phyloP scores from a whole-genome alignment of 2,888 invertebrate species.

The Xanthostigma xanthostigma region DNA sequence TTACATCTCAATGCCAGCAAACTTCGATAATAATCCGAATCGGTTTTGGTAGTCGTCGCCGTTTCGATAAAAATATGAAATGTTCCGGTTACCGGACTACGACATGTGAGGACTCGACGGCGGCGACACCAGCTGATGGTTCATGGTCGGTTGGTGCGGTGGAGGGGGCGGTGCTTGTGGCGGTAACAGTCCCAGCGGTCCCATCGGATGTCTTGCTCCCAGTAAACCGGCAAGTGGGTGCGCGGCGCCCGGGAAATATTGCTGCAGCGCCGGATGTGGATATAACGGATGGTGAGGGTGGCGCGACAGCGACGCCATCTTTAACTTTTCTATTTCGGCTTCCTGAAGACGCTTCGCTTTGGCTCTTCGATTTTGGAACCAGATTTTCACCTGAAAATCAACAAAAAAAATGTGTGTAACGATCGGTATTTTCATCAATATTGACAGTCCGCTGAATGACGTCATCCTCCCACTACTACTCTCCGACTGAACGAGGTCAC shows the following conservation, averaged over 20 bases:
- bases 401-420: slow-evolving; percentile 18
- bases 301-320: slow-evolving; percentile 56
- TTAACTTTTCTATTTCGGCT: slow-evolving; percentile 91
- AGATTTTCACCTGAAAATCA: slow-evolving; percentile 63
- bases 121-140: slow-evolving; percentile 23
- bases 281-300: slow-evolving; percentile 43
- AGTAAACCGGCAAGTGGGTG: slow-evolving; percentile 38
- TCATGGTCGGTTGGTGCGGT: slow-evolving; percentile 31
- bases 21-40: not conserved
- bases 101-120: not conserved
- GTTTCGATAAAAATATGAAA: not conserved
- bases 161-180: slow-evolving; percentile 32
- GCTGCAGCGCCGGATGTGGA: slow-evolving; percentile 43
- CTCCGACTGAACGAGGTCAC: slow-evolving; percentile 92
- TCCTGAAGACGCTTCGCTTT: slow-evolving; percentile 96
- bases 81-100: not conserved
- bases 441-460: slow-evolving; percentile 92
- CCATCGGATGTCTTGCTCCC: slow-evolving; percentile 30
- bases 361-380: slow-evolving; percentile 90
- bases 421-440: slow-evolving; percentile 56
- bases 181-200: slow-evolving; percentile 27
- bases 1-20: not conserved
- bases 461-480: no score
- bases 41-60: not conserved
- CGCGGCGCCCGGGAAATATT: slow-evolving; percentile 43